phyloP scores from a whole-genome alignment of 1,140 invertebrate genomes.

The Panulirus ornatus region DNA sequence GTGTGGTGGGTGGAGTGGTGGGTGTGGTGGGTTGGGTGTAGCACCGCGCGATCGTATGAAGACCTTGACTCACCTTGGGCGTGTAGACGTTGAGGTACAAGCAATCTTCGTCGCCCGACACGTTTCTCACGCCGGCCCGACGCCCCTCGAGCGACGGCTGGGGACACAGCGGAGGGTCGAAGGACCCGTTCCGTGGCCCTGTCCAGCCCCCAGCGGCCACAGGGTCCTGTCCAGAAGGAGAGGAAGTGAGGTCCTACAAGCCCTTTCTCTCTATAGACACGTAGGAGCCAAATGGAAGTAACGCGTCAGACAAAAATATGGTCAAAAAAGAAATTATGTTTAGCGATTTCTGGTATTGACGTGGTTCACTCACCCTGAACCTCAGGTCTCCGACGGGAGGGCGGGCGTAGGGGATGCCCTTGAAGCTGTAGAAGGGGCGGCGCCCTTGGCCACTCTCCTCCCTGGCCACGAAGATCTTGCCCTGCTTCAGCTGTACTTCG shows the following conservation, averaged over 20 bases:
- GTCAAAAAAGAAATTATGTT: too few species aligned
- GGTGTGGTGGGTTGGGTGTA: too few species aligned
- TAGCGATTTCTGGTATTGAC: too few species aligned
- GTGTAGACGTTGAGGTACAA: constrained; percentile 80
- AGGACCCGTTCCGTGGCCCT: neutral
- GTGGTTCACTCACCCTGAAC: constrained; percentile 20
- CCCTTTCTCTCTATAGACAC: too few species aligned
- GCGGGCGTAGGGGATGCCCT: constrained; percentile 26
- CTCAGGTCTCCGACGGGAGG: constrained; percentile 1
- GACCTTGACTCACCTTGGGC: constrained; percentile 76
- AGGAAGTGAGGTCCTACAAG: too few species aligned
- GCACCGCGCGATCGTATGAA: too few species aligned
- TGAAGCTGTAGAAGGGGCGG: constrained; percentile 6
- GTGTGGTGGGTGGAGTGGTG: too few species aligned
- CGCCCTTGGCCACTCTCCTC: neutral
- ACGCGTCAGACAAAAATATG: too few species aligned
- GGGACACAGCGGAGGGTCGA: neutral
- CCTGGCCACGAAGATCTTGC: neutral
- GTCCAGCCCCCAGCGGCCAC: neutral
- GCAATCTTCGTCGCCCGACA: constrained; percentile 79
- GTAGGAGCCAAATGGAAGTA: too few species aligned
- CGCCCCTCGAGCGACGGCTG: neutral
- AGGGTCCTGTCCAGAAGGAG: too few species aligned
- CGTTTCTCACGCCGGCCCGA: too few species aligned
- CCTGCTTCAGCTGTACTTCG: neutral